Evolutionary conservation across 2,888 invertebrate species (phyloP), one percentile per base, ranked within the genome.

Genomic region (Folsomia candida): DNA sequence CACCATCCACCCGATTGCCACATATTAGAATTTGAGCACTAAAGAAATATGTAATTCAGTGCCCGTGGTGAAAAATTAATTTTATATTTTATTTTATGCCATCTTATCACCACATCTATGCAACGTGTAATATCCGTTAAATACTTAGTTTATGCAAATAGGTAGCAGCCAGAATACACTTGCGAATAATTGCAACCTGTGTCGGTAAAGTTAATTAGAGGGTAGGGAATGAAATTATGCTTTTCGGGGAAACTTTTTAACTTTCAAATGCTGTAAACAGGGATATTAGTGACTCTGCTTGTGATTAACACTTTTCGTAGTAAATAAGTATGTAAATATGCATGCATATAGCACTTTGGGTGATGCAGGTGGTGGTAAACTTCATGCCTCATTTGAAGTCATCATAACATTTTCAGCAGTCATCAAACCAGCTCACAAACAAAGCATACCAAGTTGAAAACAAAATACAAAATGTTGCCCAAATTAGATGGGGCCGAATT

Each of bases 311-410:
- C 65, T 65, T 51, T n/a, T 62, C 27, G 29, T 28, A n/a, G n/a
- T n/a, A n/a, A n/a, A n/a, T n/a, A n/a, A n/a, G n/a, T n/a, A n/a
- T n/a, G n/a, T n/a, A n/a, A n/a, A n/a, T n/a, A n/a, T n/a, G n/a
- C n/a, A n/a, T n/a, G n/a, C n/a, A n/a, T n/a, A n/a, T n/a, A n/a
- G 9, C 47, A 47, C 47, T 18, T 9, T 18, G 28, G 26, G 54
- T 54, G 20, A 51, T 51, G 51, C 51, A 54, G 51, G 51, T 65
- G 18, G 24, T 20, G 65, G 51, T 54, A 4, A 65, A 54, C 65
- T 65, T 65, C 65, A 64, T 64, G 64, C 64, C 64, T 64, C 64
- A 65, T 65, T 65, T 65, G 25, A 54, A 51, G 54, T 65, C 54
- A 57, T 65, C 65, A 65, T 65, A 54, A 65, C 51, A 54, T 25